phyloP scores from a whole-genome alignment of 2,113 vertebrate genomes.

The Aleadryas rufinucha region DNA sequence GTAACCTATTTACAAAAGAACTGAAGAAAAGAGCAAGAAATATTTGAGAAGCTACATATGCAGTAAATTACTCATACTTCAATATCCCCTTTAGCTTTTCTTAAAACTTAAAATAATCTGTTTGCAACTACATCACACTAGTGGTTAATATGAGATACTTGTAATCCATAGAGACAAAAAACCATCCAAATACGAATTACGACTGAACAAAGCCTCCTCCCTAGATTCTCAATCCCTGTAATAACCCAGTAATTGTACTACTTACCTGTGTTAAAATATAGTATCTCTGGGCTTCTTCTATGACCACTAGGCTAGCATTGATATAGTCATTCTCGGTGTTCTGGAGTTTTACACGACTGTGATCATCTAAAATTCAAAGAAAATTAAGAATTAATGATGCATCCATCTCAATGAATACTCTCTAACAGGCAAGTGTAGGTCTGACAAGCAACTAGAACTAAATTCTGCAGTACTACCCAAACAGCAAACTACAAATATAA shows the following conservation, averaged over 20 bases:
- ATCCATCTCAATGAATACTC: background rate
- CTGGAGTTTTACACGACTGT: constrained; percentile 93
- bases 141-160: background rate
- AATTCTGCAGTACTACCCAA: background rate
- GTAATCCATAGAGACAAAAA: background rate
- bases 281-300: constrained; percentile 89
- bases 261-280: constrained; percentile 96
- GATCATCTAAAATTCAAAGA: constrained; percentile 83
- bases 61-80: background rate
- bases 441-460: background rate
- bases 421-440: background rate
- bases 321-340: constrained; percentile 95
- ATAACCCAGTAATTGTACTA: background rate
- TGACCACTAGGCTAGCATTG: constrained; percentile 90
- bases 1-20: background rate
- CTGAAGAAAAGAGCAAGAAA: background rate
- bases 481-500: background rate
- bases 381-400: background rate
- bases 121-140: background rate
- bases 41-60: background rate
- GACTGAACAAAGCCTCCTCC: background rate
- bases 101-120: background rate
- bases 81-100: background rate
- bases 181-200: background rate
- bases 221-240: background rate